Evolutionary conservation across 2,888 invertebrate species (phyloP), one percentile per base, ranked within the genome.

Genomic region (Eristalis pertinax): DNA sequence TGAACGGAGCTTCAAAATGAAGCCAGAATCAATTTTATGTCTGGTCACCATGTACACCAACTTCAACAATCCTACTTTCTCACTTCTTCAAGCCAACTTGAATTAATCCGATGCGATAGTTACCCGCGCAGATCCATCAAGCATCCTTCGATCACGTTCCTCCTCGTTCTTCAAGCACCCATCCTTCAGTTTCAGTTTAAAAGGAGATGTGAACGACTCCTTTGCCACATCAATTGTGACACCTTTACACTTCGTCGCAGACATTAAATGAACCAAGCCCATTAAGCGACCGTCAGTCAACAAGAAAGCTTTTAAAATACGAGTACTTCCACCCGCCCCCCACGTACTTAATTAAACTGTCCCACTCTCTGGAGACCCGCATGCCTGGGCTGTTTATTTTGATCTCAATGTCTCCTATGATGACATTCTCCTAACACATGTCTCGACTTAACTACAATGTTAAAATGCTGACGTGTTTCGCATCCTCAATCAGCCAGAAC

Each of bases 391-490:
- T 22, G 2, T 38, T 32, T 64, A 38, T 22, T 78, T 69, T 43
- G 56, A 74, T 68, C 68, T 64, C 56, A 38, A 35, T n/a, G 32
- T 50, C 38, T 69, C 38, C 50, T 56, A n/a, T 22, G 79, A 64
- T 77, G 70, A 64, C 81, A 77, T 77, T 64, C 26, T 24, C 26
- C 43, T 43, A 32, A 78, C 74, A 81, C 77, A 69, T 68, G 64
- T 76, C 63, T 62, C 50, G 69, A 65, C 50, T 65, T 68, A 62
- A 35, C 74, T 84, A 72, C 67, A 69, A 69, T 69, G 56, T 67
- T 80, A 63, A 63, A 80, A 73, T 65, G 73, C 81, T 64, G 73
- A 85, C 85, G 85, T 82, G 81, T 74, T 82, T 77, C 60, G 74
- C 81, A 81, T 82, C 24, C 41, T 1, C 62, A 67, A 74, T 29